phyloP scores from a whole-genome alignment of 2,113 vertebrate species.

The Sciurus niger region DNA sequence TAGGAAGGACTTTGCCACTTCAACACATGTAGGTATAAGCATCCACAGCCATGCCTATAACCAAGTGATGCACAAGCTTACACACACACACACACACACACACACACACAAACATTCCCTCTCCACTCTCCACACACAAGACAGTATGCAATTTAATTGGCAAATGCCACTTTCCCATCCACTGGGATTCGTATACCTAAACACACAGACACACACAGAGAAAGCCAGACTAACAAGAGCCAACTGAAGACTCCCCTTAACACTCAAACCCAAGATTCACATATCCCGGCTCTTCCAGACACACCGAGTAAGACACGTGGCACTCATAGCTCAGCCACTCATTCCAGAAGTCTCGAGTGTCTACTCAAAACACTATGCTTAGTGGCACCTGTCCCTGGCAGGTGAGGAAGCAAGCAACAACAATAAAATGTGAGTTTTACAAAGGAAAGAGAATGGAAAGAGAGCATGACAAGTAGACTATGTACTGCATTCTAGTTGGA shows the following conservation, averaged over 20 bases:
- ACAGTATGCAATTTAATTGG: neutral
- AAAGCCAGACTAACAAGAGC: neutral
- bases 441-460: neutral
- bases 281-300: neutral
- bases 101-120: rapidly evolving
- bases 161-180: neutral
- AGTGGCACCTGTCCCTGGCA: neutral
- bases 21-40: neutral
- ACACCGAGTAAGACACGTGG: neutral
- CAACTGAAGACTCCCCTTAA: neutral
- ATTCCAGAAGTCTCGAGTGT: neutral
- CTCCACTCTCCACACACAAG: neutral
- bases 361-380: neutral
- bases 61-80: rapidly evolving
- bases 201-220: neutral
- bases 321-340: neutral
- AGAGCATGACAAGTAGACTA: neutral
- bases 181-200: neutral
- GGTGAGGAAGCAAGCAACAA: neutral
- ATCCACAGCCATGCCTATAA: too few relatives aligned
- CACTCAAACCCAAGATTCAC: neutral
- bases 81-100: rapidly evolving
- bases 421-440: neutral
- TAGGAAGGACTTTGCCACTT: neutral
- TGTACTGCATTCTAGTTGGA: neutral